Evolutionary conservation across 2,888 invertebrate species (phyloP), one percentile per base, ranked within the genome.

Genomic region (Dinocampus coccinellae): DNA sequence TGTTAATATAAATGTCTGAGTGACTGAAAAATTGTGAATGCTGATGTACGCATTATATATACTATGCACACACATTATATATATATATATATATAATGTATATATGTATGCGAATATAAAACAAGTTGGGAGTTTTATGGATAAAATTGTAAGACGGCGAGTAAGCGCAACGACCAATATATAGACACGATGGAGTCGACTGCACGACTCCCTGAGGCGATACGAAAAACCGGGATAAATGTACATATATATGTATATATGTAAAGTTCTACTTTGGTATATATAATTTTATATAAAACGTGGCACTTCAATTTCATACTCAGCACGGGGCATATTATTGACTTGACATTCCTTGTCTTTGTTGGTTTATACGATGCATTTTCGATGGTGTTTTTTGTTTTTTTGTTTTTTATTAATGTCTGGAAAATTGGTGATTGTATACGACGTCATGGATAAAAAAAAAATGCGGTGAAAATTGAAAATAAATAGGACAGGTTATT

Each of bases 121-220:
- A 26, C 55, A 55, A 34, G 58, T 58, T 20, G 3, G 34, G 34
- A 58, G 58, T 58, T 55, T 58, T 58, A 58, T 34, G 58, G 34
- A 16, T 47, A 47, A 34, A 58, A 34, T 58, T 64, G 52, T 39
- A 52, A 47, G 63, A 58, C 55, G 42, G 58, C 26, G 57, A 69
- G 24, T 10, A 39, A 36, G 36, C 36, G 36, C 11, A 11, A 11
- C 1, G n/a, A 39, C 39, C 13, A n/a, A 47, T 47, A 47, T 47
- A 47, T n/a, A n/a, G 3, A 55, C 24, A 22, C 11, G 29, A 29
- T 29, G 29, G 29, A 13, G 63, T 29, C 24, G 47, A 47, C 29
- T 64, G 63, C 63, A 64, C 33, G 63, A 64, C 52, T 64, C 63
- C 63, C 39, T 29, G 39, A 64, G 33, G 60, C 66, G 65, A 66